Base-by-base conservation (phyloP, 2,113 vertebrate genomes). In the Sebastes schlegelii region DNA sequence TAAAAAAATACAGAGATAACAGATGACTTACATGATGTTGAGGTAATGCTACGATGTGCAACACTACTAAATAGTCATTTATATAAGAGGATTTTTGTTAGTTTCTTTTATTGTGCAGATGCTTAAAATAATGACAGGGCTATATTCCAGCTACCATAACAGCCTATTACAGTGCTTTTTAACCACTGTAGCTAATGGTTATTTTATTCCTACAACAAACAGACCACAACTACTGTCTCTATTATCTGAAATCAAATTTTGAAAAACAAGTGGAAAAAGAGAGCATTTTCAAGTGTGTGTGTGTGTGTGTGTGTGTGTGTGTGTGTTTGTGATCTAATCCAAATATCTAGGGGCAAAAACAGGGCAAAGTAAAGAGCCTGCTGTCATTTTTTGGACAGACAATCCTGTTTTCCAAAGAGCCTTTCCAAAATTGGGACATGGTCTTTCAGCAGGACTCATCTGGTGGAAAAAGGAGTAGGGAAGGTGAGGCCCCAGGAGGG, bases 401-500 rank as follows among this genome's bases (percentile, higher is more conserved):
- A 69, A 43, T 49, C 34, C 40, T 84, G 70, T 91, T 92, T 91
- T 86, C 86, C 82, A 86, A 73, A 76, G 64, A 46, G 49, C 46
- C 19, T 16, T 85, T 91, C 86, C 80, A 88, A 83, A 86, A 52
- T 67, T 61, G 68, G 77, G 87, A 85, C 79, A 54, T 6, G 60
- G 78, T 67, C 85, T 87, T 91, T 91, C 79, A 91, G 77, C 76
- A 66, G 54, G 64, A 70, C 80, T 82, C 80, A 74, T 85, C 74
- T 85, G 87, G 73, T 80, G 70, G 80, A 89, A 89, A 26, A 86
- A n/a, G 46, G 54, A 83, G 67, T 61, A 70, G 57, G 57, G 85
- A 90, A 86, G 89, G 82, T 86, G 91, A 91, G 89, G 90, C 81
- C 91, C 65, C 72, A 51, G 51, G 76, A 87, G 86, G 83, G 80